phyloP scores from a whole-genome alignment of 2,113 vertebrate species.

The Numenius arquata region DNA sequence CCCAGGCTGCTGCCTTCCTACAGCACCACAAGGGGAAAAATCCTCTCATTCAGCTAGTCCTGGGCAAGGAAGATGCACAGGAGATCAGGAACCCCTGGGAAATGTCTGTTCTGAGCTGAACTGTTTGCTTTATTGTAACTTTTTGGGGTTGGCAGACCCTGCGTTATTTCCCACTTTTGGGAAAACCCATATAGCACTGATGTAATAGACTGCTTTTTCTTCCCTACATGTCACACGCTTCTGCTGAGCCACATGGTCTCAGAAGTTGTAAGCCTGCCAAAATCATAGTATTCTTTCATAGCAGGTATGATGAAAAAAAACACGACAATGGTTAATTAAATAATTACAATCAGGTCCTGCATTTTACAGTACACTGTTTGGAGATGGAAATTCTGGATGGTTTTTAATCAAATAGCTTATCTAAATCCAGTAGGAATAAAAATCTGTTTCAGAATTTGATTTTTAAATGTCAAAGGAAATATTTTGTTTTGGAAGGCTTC shows the following conservation, averaged over 20 bases:
- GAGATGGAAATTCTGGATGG: not conserved
- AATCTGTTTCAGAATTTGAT: not conserved
- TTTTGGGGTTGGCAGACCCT: not conserved
- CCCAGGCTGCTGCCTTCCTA: not conserved
- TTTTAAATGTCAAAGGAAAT: slow-evolving; percentile 20
- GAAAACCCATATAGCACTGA: not conserved
- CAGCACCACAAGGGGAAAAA: not conserved
- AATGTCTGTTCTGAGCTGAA: not conserved
- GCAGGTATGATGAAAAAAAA: not conserved
- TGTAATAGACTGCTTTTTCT: not conserved
- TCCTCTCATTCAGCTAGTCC: not conserved
- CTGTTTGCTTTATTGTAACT: not conserved
- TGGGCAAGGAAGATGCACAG: not conserved
- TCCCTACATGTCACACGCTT: not conserved
- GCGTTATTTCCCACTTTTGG: not conserved
- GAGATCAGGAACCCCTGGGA: not conserved
- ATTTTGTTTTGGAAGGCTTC: slow-evolving; percentile 22
- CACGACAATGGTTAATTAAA: not conserved
- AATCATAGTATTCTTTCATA: not conserved
- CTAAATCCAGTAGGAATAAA: not conserved
- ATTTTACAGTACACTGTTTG: not conserved
- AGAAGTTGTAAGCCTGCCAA: not conserved
- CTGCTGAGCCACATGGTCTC: not conserved
- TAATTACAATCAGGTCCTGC: not conserved
- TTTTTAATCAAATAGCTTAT: not conserved